Conservation (phyloP, 2,797 vertebrate species). For the Sebastes kiyomatsui region DNA sequence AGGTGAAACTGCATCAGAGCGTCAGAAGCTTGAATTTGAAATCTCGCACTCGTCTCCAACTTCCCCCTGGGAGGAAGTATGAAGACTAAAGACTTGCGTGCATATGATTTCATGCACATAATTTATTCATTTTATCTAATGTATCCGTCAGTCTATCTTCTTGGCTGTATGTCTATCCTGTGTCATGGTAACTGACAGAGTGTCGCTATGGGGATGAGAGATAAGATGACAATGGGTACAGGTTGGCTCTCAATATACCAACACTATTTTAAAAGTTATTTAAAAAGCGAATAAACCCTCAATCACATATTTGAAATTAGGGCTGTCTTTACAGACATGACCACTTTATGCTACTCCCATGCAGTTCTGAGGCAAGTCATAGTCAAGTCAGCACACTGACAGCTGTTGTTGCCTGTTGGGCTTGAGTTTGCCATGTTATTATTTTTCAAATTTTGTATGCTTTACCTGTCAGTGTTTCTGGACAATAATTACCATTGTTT, state of each 20-base stretch:
- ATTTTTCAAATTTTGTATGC: too few relatives aligned
- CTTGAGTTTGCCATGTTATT: too few relatives aligned
- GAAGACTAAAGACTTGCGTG: slow-evolving; percentile 25
- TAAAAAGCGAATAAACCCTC: background rate
- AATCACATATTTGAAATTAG: background rate
- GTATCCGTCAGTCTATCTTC: slow-evolving; percentile 17
- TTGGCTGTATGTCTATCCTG: slow-evolving; percentile 5
- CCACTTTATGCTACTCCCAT: too few relatives aligned
- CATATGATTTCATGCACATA: slow-evolving; percentile 41
- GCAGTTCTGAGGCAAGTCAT: too few relatives aligned
- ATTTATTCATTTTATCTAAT: slow-evolving; percentile 55
- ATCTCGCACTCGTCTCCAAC: slow-evolving; percentile 34
- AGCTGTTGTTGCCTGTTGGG: too few relatives aligned
- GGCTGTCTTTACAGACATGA: too few relatives aligned
- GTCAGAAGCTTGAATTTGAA: slow-evolving; percentile 41
- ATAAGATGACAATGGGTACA: background rate
- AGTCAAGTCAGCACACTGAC: too few relatives aligned
- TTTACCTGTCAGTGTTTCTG: too few relatives aligned
- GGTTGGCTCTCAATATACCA: background rate
- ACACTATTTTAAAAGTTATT: background rate
- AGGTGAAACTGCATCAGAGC: slow-evolving; percentile 67
- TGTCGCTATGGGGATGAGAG: slow-evolving; percentile 7
- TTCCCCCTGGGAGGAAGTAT: slow-evolving; percentile 36
- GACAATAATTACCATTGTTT: too few relatives aligned
- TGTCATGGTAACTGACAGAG: slow-evolving; percentile 22